Conservation (phyloP, 2,888 invertebrate species). For the Limenitis camilla region DNA sequence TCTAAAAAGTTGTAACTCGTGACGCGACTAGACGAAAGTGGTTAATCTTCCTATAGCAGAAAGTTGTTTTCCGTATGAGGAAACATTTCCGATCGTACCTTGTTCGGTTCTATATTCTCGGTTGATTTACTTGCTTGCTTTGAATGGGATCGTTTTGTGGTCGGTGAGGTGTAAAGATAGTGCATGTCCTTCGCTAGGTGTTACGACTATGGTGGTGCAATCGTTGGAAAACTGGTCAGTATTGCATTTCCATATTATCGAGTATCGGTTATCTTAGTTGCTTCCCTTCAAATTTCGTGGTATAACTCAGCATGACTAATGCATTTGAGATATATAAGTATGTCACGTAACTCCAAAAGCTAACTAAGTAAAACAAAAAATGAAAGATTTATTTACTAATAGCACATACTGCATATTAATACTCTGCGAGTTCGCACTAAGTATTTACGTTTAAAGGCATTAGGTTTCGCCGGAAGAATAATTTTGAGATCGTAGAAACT, state of each 20-base stretch:
- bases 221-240: conserved; percentile 38
- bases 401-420: conserved; percentile 1
- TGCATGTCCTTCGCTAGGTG: conserved; percentile 44
- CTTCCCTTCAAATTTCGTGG: conserved; percentile 23
- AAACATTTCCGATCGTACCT: conserved; percentile 48
- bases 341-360: too few relatives aligned
- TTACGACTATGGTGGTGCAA: conserved; percentile 28
- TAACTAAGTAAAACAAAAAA: too few relatives aligned
- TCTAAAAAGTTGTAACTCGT: conserved; percentile 64
- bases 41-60: conserved; percentile 58
- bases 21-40: conserved; percentile 62
- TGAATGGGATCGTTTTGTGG: conserved; percentile 70
- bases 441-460: too few relatives aligned
- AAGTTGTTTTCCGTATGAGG: conserved; percentile 67
- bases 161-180: conserved; percentile 63
- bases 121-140: conserved; percentile 68
- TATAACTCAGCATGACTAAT: conserved; percentile 10
- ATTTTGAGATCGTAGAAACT: too few relatives aligned
- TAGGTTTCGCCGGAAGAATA: too few relatives aligned
- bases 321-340: neutral
- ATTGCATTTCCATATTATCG: conserved; percentile 39
- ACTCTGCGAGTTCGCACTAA: neutral
- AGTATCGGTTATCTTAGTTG: conserved; percentile 23
- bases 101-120: conserved; percentile 51
- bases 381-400: neutral